Evolutionary conservation across 1,140 invertebrate species (phyloP).

Genomic region (Drosophila santomea): DNA sequence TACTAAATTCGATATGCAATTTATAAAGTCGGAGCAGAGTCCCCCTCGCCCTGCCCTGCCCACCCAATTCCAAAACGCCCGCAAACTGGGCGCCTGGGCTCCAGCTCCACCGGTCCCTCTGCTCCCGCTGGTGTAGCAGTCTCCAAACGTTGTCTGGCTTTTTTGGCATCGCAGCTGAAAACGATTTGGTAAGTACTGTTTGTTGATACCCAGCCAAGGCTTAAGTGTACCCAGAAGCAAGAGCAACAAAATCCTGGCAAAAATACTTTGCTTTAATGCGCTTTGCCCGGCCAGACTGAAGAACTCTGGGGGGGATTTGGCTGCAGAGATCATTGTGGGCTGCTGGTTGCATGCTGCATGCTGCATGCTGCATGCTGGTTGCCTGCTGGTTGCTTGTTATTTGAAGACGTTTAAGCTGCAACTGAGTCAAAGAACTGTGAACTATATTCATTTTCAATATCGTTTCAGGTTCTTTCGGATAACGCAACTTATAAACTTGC

Average conservation of each 20-base stretch:
- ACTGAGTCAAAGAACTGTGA: slow-evolving; percentile 33
- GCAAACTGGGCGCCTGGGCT: slow-evolving; percentile 10
- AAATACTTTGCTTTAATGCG: slow-evolving; percentile 75
- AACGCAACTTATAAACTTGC: slow-evolving; percentile 23
- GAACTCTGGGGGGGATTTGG: slow-evolving; percentile 3
- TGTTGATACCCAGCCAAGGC: slow-evolving; percentile 74
- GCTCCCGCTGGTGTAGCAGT: not conserved
- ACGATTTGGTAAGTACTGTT: slow-evolving; percentile 72
- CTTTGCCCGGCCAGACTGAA: slow-evolving; percentile 42
- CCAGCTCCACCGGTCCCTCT: not conserved
- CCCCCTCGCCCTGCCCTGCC: not conserved
- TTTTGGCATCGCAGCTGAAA: slow-evolving; percentile 63
- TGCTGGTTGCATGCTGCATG: not conserved
- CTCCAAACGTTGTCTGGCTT: slow-evolving; percentile 42
- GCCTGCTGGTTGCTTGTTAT: slow-evolving; percentile 42
- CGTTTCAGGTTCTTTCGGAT: slow-evolving; percentile 10
- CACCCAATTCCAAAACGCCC: not conserved
- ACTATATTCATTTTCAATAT: slow-evolving; percentile 52
- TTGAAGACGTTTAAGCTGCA: slow-evolving; percentile 56
- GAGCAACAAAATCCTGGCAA: slow-evolving; percentile 61
- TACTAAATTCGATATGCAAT: slow-evolving; percentile 82
- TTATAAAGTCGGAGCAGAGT: slow-evolving; percentile 52
- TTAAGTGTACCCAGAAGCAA: slow-evolving; percentile 69
- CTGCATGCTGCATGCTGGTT: not conserved
- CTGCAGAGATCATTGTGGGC: slow-evolving; percentile 5